A percentile compares a stretch with the other conserved stretches of the same genome.
Evolutionary conservation across 2,113 vertebrate genomes (phyloP).

Genomic region (Cyanocitta stelleri): DNA sequence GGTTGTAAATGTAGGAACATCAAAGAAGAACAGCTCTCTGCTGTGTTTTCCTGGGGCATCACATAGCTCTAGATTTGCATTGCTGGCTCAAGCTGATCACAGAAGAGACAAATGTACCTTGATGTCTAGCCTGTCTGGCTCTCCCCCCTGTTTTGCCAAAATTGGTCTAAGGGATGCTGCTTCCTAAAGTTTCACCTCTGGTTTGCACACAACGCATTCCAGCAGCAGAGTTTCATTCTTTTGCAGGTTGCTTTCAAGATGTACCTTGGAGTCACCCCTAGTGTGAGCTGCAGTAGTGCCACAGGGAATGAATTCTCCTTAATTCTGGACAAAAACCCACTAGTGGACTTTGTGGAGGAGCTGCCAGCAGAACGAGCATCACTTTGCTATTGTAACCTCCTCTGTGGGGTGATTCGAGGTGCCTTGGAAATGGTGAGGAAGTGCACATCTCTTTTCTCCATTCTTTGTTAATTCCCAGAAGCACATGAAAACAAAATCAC

Average conservation of each 20-base stretch:
- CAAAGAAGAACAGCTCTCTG: neutral
- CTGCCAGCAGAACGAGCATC: constrained; percentile 71
- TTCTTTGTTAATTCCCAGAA: neutral
- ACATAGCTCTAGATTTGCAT: neutral
- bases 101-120: neutral
- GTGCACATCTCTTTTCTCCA: neutral
- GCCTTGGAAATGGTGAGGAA: constrained; percentile 79
- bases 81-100: neutral
- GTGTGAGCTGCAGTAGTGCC: constrained; percentile 65
- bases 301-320: constrained; percentile 75
- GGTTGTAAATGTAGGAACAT: neutral
- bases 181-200: neutral
- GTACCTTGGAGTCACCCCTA: constrained; percentile 78
- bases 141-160: neutral
- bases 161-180: neutral
- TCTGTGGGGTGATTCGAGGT: constrained; percentile 78
- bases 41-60: neutral
- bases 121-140: neutral
- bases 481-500: neutral
- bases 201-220: neutral
- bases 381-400: constrained; percentile 74
- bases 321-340: constrained; percentile 77
- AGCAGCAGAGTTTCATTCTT: neutral
- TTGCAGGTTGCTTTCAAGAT: constrained; percentile 81
- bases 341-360: constrained; percentile 77